Evolutionary conservation across 2,113 vertebrate genomes (phyloP).

Genomic region (Anarhynchus alexandrinus): DNA sequence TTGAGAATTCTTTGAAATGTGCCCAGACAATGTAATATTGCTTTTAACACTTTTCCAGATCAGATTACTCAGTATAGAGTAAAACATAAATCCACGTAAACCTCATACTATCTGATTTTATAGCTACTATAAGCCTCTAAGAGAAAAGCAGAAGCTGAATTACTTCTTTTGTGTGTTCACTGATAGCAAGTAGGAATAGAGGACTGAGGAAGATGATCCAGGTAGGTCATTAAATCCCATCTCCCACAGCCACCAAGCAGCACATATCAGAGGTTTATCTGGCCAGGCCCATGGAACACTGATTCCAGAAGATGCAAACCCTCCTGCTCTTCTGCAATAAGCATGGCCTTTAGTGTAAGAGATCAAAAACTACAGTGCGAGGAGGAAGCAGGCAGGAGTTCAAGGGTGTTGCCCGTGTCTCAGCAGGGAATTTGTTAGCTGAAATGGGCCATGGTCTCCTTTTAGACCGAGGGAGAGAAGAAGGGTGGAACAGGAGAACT

Average conservation of each 20-base stretch:
- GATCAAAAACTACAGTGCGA: neutral
- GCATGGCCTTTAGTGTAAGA: neutral
- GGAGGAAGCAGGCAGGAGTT: neutral
- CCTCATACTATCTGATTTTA: neutral
- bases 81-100: neutral
- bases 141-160: neutral
- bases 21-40: neutral
- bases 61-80: neutral
- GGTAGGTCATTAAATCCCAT: neutral
- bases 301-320: neutral
- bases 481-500: neutral
- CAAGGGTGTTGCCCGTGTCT: neutral
- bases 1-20: neutral
- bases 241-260: neutral
- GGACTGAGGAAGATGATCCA: neutral
- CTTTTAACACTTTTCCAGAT: neutral
- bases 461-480: neutral
- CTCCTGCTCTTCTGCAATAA: neutral
- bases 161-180: neutral
- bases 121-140: neutral
- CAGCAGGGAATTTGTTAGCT: neutral
- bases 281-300: neutral
- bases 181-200: neutral
- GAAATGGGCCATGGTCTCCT: neutral
- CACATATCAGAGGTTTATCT: neutral